Base-by-base conservation (phyloP, 2,797 vertebrate species). In the Acrossocheilus fasciatus region DNA sequence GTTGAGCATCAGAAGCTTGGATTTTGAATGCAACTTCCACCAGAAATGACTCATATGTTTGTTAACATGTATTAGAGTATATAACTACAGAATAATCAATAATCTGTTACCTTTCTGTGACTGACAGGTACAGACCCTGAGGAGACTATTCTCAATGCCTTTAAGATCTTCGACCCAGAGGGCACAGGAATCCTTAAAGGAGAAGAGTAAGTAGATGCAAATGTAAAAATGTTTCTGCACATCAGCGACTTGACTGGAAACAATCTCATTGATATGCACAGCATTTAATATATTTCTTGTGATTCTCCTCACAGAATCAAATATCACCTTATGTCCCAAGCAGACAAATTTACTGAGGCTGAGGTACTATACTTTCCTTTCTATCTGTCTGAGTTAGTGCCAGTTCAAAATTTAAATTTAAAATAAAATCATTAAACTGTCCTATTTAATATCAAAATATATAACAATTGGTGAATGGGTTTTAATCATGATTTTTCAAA, bases 161-260 rank as follows among this genome's bases (percentile, higher is more conserved):
- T 98, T 89, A 97, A 97, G 94, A 96, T 97, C 92, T 98, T 98
- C 4, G 97, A 98, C 92, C 94, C 95, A 7, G 96, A 97, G 89
- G 96, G 94, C 87, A 97, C 95, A 90, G 97, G 97, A 34, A 93
- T 95, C 82, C 91, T 98, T 89, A 97, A 96, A 94, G 97, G 96
- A 89, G 97, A 97, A 11, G 96, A 97, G 97, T 98, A 93, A 97
- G 97, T 87, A 6, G 7, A 41, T 4, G 6, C 4, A 20, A 57
- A 73, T 18, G 36, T n/a, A 15, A 76, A 75, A 9, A 20, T 4
- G 26, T 34, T 77, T 26, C 9, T 30, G 6, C 26, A 69, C 62
- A 23, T 50, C 57, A 34, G 15, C 3, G n/a, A 30, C 59, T 14
- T 64, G n/a, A 64, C n/a, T 64, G 14, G 59, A 64, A 30, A 14